Conservation (phyloP, 2,113 vertebrate genomes). For the Macrotus californicus region DNA sequence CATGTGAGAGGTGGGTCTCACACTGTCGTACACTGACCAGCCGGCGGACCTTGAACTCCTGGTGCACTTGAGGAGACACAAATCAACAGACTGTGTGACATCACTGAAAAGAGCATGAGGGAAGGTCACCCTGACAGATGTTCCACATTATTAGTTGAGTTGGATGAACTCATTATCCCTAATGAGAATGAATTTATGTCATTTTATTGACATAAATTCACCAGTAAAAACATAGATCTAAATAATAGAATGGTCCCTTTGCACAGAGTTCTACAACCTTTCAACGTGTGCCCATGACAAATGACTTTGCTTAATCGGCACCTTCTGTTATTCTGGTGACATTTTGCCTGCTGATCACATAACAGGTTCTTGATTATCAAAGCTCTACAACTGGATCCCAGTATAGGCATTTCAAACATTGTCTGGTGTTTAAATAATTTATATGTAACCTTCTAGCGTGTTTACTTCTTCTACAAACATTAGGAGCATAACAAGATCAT, state of each 20-base stretch:
- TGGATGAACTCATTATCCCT: slow-evolving; percentile 68
- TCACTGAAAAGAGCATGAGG: slow-evolving; percentile 17
- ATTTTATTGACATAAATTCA: slow-evolving; percentile 60
- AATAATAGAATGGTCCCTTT: slow-evolving; percentile 36
- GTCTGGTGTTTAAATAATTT: neutral
- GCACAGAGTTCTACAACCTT: slow-evolving; percentile 36
- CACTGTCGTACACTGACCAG: neutral
- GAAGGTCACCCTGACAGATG: slow-evolving; percentile 67
- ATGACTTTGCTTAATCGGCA: slow-evolving; percentile 56
- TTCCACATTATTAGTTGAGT: slow-evolving; percentile 44
- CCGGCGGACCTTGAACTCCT: neutral
- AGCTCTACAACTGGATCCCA: neutral
- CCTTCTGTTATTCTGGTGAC: slow-evolving; percentile 61
- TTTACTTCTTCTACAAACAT: neutral
- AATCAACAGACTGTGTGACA: slow-evolving; percentile 44
- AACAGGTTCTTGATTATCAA: neutral
- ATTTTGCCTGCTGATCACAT: slow-evolving; percentile 47
- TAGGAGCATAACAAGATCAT: neutral
- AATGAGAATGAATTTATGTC: slow-evolving; percentile 60
- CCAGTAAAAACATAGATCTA: slow-evolving; percentile 41
- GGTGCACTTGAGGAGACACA: neutral
- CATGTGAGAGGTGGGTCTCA: neutral
- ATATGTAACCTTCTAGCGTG: neutral
- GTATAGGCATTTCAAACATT: neutral
- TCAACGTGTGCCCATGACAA: slow-evolving; percentile 22